These are phyloP conservation scores for Bombycilla garrulus DNA, from an alignment of 2,113 vertebrate genomes.

Conservation along the genomic window DNA sequence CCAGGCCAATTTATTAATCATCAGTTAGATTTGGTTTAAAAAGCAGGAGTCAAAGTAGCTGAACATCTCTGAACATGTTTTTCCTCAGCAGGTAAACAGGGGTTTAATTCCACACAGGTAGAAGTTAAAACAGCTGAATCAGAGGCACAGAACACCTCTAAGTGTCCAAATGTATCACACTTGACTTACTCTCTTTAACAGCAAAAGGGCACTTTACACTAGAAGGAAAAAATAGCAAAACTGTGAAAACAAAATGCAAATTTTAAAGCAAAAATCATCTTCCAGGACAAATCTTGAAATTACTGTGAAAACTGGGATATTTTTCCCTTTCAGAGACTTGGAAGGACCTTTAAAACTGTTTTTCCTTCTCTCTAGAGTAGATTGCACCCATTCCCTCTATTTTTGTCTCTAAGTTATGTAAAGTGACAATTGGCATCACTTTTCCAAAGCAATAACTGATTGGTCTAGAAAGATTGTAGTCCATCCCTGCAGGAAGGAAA, in stretches of 20 bases:
- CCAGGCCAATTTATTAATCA: not conserved
- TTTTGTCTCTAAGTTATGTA: not conserved
- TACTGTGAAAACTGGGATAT: not conserved
- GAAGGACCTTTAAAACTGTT: not conserved
- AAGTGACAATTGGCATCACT: not conserved
- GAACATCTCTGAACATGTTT: not conserved
- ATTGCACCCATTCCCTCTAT: not conserved
- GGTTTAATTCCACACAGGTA: not conserved
- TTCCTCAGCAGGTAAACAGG: not conserved
- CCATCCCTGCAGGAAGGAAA: not conserved
- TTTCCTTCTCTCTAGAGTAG: not conserved
- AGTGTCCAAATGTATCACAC: fast-evolving
- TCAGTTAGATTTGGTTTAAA: not conserved
- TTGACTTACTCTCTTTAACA: not conserved
- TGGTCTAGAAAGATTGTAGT: not conserved
- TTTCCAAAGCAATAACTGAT: not conserved
- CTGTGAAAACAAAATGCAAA: not conserved
- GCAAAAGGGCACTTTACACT: not conserved
- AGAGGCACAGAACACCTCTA: not conserved
- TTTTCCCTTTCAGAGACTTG: not conserved
- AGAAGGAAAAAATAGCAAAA: not conserved
- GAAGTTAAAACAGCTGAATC: not conserved
- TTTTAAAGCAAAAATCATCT: not conserved
- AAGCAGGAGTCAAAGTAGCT: not conserved
- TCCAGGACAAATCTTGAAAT: not conserved